phyloP scores from a whole-genome alignment of 2,888 invertebrate species.

The Meiosimyza platycephala region DNA sequence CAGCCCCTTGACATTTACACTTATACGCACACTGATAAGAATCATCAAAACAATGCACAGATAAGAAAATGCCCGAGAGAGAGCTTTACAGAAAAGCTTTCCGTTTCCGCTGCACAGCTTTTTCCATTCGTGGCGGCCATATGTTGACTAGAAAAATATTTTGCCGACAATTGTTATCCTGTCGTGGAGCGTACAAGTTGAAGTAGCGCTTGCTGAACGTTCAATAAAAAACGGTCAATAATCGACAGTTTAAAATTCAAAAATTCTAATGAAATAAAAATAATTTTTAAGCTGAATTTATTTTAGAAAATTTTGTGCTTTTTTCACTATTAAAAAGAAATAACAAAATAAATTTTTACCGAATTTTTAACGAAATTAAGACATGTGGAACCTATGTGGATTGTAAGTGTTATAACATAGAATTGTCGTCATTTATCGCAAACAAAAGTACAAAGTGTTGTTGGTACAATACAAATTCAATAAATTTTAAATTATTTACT shows the following conservation, averaged over 20 bases:
- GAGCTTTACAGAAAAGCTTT: slow-evolving; percentile 35
- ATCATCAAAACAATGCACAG: neutral
- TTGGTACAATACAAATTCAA: neutral
- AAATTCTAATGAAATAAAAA: too few relatives aligned
- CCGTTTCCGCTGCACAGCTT: neutral
- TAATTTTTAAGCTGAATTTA: too few relatives aligned
- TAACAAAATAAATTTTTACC: too few relatives aligned
- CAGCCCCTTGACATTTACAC: too few relatives aligned
- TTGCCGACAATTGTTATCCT: slow-evolving; percentile 55
- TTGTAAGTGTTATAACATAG: neutral
- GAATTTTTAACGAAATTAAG: neutral
- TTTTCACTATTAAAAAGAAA: too few relatives aligned
- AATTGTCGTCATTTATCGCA: neutral
- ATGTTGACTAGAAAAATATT: slow-evolving; percentile 15
- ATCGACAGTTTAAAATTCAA: neutral
- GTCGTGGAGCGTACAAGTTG: slow-evolving; percentile 40
- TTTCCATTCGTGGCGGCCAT: slow-evolving; percentile 3
- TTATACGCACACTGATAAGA: slow-evolving; percentile 6
- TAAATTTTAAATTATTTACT: neutral
- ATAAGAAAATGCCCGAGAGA: slow-evolving; percentile 14
- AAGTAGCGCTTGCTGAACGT: neutral
- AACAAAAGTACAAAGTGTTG: slow-evolving; percentile 12
- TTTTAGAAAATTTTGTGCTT: too few relatives aligned
- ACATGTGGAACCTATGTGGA: slow-evolving; percentile 24
- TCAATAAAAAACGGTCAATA: neutral